Conservation (phyloP, 2,888 invertebrate genomes). For the Cerceris ruficornis region DNA sequence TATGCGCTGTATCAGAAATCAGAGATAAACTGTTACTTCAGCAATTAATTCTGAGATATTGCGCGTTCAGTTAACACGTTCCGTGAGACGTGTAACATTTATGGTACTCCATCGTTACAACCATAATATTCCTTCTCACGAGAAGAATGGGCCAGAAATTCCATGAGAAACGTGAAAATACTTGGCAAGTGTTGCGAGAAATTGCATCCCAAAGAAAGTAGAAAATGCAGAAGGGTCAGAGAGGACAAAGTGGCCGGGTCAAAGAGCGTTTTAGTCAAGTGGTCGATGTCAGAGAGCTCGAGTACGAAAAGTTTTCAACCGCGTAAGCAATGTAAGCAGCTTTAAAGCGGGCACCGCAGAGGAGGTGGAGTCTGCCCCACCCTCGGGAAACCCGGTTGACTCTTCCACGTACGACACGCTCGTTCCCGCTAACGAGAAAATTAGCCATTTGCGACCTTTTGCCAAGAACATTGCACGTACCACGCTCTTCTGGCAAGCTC, state of each 20-base stretch:
- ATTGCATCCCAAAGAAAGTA: neutral
- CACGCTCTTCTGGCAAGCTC: constrained; percentile 3
- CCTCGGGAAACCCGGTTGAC: constrained; percentile 2
- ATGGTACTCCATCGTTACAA: neutral
- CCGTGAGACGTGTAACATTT: too few relatives aligned
- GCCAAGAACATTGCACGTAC: constrained; percentile 26
- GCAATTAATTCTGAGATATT: too few relatives aligned
- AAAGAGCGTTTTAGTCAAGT: constrained; percentile 23
- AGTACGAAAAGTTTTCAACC: constrained; percentile 43
- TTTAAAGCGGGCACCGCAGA: constrained; percentile 41
- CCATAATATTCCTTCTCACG: too few relatives aligned
- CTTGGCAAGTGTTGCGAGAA: neutral
- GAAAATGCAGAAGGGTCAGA: neutral
- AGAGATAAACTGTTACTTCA: too few relatives aligned
- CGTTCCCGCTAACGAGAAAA: constrained; percentile 60
- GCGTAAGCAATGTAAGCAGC: constrained; percentile 49
- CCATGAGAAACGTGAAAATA: too few relatives aligned
- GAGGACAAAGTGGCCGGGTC: constrained; percentile 21
- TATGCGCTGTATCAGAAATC: too few relatives aligned
- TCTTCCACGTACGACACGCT: constrained; percentile 21
- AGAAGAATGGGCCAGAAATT: too few relatives aligned
- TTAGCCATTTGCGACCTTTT: constrained; percentile 57
- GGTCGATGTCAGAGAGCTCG: constrained; percentile 22
- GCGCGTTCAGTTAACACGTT: too few relatives aligned
- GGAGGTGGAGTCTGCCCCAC: constrained; percentile 5